Evolutionary conservation across 2,113 vertebrate species (phyloP).

Genomic region (Brachirus orientalis): DNA sequence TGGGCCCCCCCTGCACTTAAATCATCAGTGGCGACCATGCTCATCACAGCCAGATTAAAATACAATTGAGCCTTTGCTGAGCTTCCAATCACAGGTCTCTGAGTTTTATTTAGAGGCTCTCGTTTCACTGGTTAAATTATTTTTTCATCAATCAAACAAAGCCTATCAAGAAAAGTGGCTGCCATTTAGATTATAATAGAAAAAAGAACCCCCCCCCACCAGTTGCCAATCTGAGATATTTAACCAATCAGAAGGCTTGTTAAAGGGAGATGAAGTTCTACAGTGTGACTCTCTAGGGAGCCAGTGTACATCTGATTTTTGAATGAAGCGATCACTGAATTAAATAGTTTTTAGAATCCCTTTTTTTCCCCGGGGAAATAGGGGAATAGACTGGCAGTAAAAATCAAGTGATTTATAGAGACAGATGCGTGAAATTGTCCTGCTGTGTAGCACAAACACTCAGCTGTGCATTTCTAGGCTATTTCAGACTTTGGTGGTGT

Average conservation of each 20-base stretch:
- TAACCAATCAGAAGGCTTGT: conserved; percentile 40
- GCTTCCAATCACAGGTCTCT: conserved; percentile 20
- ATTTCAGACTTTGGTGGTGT: conserved; percentile 31
- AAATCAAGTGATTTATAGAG: conserved; percentile 23
- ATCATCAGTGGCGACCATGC: conserved; percentile 72
- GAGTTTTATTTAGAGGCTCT: conserved; percentile 42
- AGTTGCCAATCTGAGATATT: conserved; percentile 19
- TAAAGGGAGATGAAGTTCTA: conserved; percentile 36
- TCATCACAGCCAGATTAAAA: conserved; percentile 78
- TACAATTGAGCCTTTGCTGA: conserved; percentile 58
- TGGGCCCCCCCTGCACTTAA: conserved; percentile 63
- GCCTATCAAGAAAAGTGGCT: conserved; percentile 59
- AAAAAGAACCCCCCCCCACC: no score
- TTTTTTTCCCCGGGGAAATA: no score
- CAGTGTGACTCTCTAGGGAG: conserved; percentile 32
- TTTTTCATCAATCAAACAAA: conserved; percentile 64
- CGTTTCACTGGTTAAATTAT: conserved; percentile 45
- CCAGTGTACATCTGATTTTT: conserved; percentile 35
- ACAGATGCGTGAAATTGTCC: conserved; percentile 6
- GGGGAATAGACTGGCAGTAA: conserved; percentile 31
- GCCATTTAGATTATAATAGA: conserved; percentile 41
- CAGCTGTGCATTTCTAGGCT: conserved; percentile 38
- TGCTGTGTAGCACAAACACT: background rate
- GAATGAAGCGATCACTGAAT: conserved; percentile 26
- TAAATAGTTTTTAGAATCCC: conserved; percentile 41